These are phyloP conservation scores for Turnix velox DNA, from an alignment of 2,113 vertebrate species.

Conservation along the genomic window DNA sequence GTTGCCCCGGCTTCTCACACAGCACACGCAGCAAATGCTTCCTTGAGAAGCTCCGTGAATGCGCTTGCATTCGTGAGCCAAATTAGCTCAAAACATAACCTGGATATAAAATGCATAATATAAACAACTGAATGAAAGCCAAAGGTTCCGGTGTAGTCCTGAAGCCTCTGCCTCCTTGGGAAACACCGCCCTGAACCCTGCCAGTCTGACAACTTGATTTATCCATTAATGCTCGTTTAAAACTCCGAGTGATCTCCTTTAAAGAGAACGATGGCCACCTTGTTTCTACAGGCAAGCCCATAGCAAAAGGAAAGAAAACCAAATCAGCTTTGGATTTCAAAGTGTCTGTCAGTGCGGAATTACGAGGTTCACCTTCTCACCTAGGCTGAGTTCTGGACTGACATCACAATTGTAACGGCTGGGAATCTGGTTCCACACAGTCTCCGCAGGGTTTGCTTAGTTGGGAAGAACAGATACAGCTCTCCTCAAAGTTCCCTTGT, in stretches of 20 bases:
- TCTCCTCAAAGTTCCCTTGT: neutral
- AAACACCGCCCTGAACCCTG: neutral
- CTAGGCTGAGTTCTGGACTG: neutral
- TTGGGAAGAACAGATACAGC: neutral
- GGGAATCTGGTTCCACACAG: fast-evolving
- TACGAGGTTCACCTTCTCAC: neutral
- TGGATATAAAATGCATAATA: neutral
- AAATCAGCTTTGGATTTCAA: neutral
- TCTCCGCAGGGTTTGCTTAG: neutral
- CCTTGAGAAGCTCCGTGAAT: neutral
- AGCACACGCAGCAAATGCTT: fast-evolving
- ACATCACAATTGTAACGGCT: neutral
- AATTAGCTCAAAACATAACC: neutral
- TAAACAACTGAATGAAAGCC: neutral
- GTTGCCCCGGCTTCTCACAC: no score
- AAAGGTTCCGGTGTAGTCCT: neutral
- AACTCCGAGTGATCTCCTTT: neutral
- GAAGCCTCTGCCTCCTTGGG: neutral
- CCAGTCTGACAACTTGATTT: neutral
- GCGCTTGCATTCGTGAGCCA: neutral
- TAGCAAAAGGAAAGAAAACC: neutral
- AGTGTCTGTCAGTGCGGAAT: neutral
- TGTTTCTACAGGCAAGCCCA: neutral
- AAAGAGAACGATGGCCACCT: neutral
- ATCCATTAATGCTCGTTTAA: neutral